Evolutionary conservation across 2,888 invertebrate species (phyloP), one percentile per base, ranked within the genome.

Genomic region (Sphinx pinastri): DNA sequence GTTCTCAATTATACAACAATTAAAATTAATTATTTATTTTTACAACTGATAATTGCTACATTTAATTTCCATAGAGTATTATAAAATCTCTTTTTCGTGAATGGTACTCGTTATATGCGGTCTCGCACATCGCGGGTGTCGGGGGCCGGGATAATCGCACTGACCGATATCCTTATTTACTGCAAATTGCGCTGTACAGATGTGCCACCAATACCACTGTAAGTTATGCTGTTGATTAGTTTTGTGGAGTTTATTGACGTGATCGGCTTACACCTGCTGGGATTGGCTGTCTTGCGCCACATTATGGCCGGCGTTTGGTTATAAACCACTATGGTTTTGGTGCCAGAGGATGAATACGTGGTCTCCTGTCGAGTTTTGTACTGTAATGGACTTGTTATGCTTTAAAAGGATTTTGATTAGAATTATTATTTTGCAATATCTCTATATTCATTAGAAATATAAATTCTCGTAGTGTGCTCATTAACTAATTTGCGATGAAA

Each of bases 141-240:
- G 79, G 77, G 79, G 71, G 75, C 75, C 76, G 81, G 86, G 87
- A 90, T 92, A 92, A 93, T 91, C 90, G 88, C 87, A 88, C 88
- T 89, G 86, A 88, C 91, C 92, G 88, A 93, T 92, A 91, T 88
- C 91, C 93, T 91, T 93, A 92, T 93, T 93, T 93, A 93, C 91
- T 92, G 92, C 92, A 92, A 91, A 93, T 93, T 91, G 90, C 87
- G 87, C 79, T 77, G 80, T 78, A 79, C 80, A 78, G 79, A 78
- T 81, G 74, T 79, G 81, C 80, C 76, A 71, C 74, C 69, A 73
- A 73, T 71, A 69, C 72, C 71, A 72, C 68, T 52, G 57, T 55
- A 63, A 54, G 67, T 74, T 73, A 73, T 73, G 75, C 80, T 79
- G 79, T 81, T 80, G 79, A 81, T 81, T 81, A 79, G 75, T 77